These are phyloP conservation scores for Drosophila santomea DNA, from an alignment of 1,140 invertebrate species.

Conservation along the genomic window DNA sequence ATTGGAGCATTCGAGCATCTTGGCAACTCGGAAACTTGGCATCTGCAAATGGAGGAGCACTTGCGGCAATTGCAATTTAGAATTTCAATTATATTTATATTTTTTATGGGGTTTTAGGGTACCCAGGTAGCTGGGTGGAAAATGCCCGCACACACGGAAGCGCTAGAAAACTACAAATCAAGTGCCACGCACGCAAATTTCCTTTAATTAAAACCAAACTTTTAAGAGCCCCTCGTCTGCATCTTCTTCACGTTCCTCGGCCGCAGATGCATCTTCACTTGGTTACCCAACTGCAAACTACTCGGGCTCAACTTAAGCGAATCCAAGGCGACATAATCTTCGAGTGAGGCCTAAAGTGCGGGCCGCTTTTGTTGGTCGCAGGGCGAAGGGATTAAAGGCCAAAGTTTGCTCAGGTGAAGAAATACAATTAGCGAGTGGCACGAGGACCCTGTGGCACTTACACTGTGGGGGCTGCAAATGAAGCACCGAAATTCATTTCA, in stretches of 20 bases:
- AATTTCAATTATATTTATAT: conserved; percentile 81
- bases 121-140: neutral
- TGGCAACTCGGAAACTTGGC: conserved; percentile 47
- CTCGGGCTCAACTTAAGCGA: conserved; percentile 35
- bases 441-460: neutral
- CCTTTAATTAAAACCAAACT: conserved; percentile 81
- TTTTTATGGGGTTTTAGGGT: conserved; percentile 39
- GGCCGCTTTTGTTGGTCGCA: conserved; percentile 35
- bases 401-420: conserved; percentile 45
- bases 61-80: conserved; percentile 80
- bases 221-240: conserved; percentile 66
- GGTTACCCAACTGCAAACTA: conserved; percentile 41
- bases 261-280: conserved; percentile 44
- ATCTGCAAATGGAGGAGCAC: conserved; percentile 51
- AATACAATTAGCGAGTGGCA: conserved; percentile 41
- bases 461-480: neutral
- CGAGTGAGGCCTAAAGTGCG: conserved; percentile 34
- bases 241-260: conserved; percentile 10
- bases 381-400: conserved; percentile 28
- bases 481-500: neutral
- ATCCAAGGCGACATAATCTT: conserved; percentile 47
- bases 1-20: conserved; percentile 43
- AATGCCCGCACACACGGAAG: conserved; percentile 51
- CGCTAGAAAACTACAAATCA: conserved; percentile 74
- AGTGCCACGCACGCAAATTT: conserved; percentile 79